Conservation (phyloP, 2,888 invertebrate species). For the Phlogophora meticulosa region DNA sequence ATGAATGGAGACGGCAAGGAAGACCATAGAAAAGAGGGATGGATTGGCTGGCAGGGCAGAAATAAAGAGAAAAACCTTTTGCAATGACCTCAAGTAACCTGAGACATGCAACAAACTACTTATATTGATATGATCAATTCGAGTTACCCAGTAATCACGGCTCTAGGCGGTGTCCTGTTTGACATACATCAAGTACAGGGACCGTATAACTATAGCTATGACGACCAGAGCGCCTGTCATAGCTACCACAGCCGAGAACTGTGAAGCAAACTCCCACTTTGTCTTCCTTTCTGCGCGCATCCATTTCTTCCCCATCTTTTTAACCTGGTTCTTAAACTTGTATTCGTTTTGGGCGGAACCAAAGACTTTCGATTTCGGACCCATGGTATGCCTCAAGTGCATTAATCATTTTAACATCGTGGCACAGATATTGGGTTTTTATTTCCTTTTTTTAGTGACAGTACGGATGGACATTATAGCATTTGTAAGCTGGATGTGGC, state of each 20-base stretch:
- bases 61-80: neutral
- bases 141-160: neutral
- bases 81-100: neutral
- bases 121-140: neutral
- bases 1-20: neutral
- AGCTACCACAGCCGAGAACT: conserved; percentile 61
- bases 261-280: neutral
- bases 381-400: neutral
- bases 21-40: neutral
- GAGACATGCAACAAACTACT: too few relatives aligned
- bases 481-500: neutral
- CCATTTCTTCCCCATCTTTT: conserved; percentile 15
- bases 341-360: too few relatives aligned
- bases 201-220: conserved; percentile 68
- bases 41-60: neutral
- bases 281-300: neutral
- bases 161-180: conserved; percentile 61
- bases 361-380: neutral
- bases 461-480: neutral
- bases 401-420: conserved; percentile 18
- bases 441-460: neutral
- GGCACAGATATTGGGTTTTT: too few relatives aligned
- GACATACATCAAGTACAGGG: conserved; percentile 74
- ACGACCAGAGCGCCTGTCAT: conserved; percentile 72
- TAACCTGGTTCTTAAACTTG: neutral